phyloP scores from a whole-genome alignment of 2,888 invertebrate species.

The Lomographa bimaculata region DNA sequence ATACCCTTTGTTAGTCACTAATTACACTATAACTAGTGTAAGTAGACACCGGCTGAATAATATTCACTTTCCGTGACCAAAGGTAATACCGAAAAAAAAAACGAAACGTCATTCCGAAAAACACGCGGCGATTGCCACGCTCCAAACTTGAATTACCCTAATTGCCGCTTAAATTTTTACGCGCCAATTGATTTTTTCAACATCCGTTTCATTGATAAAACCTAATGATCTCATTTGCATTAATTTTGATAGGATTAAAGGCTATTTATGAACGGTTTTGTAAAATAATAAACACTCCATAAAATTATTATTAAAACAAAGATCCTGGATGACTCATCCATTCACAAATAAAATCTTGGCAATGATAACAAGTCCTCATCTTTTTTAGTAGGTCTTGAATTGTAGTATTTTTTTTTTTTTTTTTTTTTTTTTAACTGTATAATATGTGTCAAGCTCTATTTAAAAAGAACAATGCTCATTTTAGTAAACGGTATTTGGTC shows the following conservation, averaged over 20 bases:
- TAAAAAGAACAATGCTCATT: too few species aligned
- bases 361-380: too few species aligned
- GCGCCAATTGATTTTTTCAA: slow-evolving; percentile 3
- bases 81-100: slow-evolving; percentile 27
- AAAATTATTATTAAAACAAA: too few species aligned
- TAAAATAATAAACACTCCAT: too few species aligned
- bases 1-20: slow-evolving; percentile 20
- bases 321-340: slow-evolving; percentile 18
- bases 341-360: too few species aligned
- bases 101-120: slow-evolving; percentile 25
- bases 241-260: not conserved
- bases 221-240: slow-evolving; percentile 20
- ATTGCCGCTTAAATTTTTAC: slow-evolving; percentile 12
- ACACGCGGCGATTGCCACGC: slow-evolving; percentile 20
- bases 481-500: too few species aligned
- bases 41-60: slow-evolving; percentile 22
- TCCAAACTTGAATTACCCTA: slow-evolving; percentile 27
- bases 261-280: too few species aligned
- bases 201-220: slow-evolving; percentile 14
- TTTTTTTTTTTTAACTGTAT: too few species aligned
- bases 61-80: slow-evolving; percentile 32
- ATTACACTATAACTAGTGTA: too few species aligned
- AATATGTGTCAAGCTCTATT: too few species aligned
- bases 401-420: too few species aligned
- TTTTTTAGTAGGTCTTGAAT: too few species aligned